These are phyloP conservation scores for Maniola hyperantus DNA, from an alignment of 2,888 invertebrate genomes.

Conservation along the genomic window DNA sequence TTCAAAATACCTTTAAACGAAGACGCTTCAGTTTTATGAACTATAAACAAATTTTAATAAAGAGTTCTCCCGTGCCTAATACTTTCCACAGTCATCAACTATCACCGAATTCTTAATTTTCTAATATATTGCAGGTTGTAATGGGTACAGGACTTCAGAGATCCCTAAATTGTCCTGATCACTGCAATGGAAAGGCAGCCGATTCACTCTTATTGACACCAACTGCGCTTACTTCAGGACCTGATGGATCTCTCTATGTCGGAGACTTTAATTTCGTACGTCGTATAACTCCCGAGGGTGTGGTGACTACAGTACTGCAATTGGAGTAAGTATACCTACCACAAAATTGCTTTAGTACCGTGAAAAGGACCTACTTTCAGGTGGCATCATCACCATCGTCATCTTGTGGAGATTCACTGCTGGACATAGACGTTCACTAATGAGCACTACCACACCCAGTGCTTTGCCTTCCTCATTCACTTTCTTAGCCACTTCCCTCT, in stretches of 20 bases:
- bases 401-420: no score
- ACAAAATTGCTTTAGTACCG: no score
- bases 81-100: no score
- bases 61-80: no score
- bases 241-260: conserved; percentile 98
- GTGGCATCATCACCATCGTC: no score
- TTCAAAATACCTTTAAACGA: no score
- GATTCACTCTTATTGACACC: conserved; percentile 95
- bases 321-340: conserved; percentile 84
- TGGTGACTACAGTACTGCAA: conserved; percentile 93
- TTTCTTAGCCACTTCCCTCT: no score
- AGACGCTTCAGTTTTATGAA: no score
- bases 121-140: conserved; percentile 86
- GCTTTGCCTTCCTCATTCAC: no score
- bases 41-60: no score
- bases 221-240: conserved; percentile 95
- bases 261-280: conserved; percentile 98
- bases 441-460: no score
- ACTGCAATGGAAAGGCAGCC: conserved; percentile 92
- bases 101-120: background rate
- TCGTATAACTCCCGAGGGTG: conserved; percentile 93
- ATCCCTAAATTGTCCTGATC: conserved; percentile 92
- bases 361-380: background rate
- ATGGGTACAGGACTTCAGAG: conserved; percentile 96
- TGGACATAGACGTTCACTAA: no score